Base-by-base conservation (phyloP, 1,140 invertebrate genomes). In the Stratiolaelaps scimitus region DNA sequence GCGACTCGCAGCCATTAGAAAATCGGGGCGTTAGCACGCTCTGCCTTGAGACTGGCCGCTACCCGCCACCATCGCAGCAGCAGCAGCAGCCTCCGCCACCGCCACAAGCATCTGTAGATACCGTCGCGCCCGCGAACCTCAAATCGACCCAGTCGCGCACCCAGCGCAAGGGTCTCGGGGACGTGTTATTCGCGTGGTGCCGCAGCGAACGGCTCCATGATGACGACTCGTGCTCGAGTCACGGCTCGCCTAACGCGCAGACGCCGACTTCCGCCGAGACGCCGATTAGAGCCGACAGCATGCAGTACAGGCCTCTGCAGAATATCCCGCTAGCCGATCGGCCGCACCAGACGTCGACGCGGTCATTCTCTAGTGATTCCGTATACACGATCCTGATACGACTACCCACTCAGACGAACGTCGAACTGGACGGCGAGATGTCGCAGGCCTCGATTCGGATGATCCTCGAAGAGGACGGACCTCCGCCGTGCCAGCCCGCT, bases 381-480 rank as follows among this genome's bases (percentile, higher is more conserved):
- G 74, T 93, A 7, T 93, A 92, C 79, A 93, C 90, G 60, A 92
- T 93, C 72, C 75, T 94, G 68, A 94, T 94, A 69, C 80, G 84
- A 69, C 77, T 94, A 69, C 89, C 89, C 1, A 66, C 76, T 4
- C 80, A 81, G 44, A 48, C 65, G 28, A 34, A 23, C 23, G 53
- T 60, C 53, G 53, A 65, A 43, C 66, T 53, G n/a, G 74, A 78
- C 46, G 78, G 79, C 72, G 69, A 78, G 67, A 78, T 76, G 19
- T 64, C 65, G 15, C 72, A 70, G 34, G 83, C 87, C 26, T 88
- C 85, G 47, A 89, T 90, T 73, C 88, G 87, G 73, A 89, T 90
- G 87, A 88, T 88, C 71, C 83, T 85, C 43, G 86, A 87, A n/a
- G 69, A 71, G n/a, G 64, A 47, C 53, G 53, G 53, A 20, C 53